Percentiles rank a stretch among this genome's conserved stretches.
Evolutionary conservation across 1,140 invertebrate species (phyloP).

Genomic region (Procambarus virginalis): DNA sequence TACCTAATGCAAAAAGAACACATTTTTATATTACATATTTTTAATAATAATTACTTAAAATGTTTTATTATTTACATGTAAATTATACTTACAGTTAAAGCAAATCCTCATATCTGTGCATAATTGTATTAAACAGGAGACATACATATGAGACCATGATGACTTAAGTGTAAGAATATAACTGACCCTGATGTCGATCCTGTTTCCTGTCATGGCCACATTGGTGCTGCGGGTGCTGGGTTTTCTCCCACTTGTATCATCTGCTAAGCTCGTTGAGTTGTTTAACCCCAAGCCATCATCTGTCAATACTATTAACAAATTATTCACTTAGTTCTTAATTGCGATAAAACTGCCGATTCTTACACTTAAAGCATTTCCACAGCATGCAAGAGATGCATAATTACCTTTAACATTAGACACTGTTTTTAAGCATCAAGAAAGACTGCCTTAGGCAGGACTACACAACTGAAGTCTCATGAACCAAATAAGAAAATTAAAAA

Average conservation of each 20-base stretch:
- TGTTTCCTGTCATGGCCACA: constrained; percentile 86
- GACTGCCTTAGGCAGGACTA: no score
- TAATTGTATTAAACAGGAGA: no score
- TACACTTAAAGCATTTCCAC: not conserved
- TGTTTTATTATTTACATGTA: no score
- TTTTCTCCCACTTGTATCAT: constrained; percentile 9
- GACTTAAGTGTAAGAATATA: not conserved
- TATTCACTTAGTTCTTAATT: not conserved
- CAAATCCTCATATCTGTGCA: no score
- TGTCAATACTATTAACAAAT: constrained; percentile 44
- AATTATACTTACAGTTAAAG: no score
- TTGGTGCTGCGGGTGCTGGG: constrained; percentile 77
- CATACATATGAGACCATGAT: no score
- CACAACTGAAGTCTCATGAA: no score
- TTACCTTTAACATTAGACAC: not conserved
- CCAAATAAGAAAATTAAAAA: no score
- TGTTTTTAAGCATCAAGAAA: not conserved
- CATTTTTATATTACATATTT: no score
- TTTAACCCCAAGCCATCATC: constrained; percentile 57
- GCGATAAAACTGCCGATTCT: not conserved
- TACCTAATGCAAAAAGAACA: no score
- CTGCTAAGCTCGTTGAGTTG: not conserved
- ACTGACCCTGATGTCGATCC: constrained; percentile 82
- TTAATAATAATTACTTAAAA: no score
- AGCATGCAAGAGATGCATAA: no score